Evolutionary conservation across 2,113 vertebrate genomes (phyloP), one percentile per base, ranked within the genome.

Genomic region (Coregonus clupeaformis): DNA sequence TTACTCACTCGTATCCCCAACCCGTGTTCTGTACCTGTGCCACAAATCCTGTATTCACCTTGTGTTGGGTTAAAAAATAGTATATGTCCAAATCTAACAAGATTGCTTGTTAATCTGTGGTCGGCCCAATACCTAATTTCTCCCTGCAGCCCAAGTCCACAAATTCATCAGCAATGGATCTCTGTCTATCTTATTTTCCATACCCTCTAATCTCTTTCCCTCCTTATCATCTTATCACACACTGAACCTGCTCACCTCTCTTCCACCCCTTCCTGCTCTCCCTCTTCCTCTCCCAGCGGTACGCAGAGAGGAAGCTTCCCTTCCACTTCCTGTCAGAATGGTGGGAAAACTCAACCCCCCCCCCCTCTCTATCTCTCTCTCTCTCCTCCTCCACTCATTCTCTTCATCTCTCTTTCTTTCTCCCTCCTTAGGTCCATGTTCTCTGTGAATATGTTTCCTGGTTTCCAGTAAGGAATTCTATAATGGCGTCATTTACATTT

Each of bases 321-420:
- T 89, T 91, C 83, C 86, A 89, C 82, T 87, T 91, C 89, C 88
- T 87, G 52, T 80, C 86, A 77, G 60, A 74, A 78, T 82, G 81
- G 7, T 36, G 36, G 7, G 88, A 90, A 92, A 83, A 91, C 89
- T 89, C 81, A 71, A 59, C 67, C 20, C 55, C 68, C 24, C 69
- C 60, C 29, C 68, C 13, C 36, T 42, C 9, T 42, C 36, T 42
- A 7, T 42, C 2, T 9, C 7, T 9, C 2, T 9, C 52, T 47
- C 49, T 45, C 64, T 25, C 63, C 68, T 63, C 69, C 24, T 75
- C n/a, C 29, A 36, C 16, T 69, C 36, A 6, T 20, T 73, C 36
- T 76, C 52, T 66, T 57, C 59, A 63, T 24, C 14, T 20, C 22
- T 55, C 7, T 20, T 42, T 55, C 7, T 60, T 22, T 60, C 6